Evolutionary conservation across 2,113 vertebrate species (phyloP), one percentile per base, ranked within the genome.

Genomic region (Syngnathus scovelli): DNA sequence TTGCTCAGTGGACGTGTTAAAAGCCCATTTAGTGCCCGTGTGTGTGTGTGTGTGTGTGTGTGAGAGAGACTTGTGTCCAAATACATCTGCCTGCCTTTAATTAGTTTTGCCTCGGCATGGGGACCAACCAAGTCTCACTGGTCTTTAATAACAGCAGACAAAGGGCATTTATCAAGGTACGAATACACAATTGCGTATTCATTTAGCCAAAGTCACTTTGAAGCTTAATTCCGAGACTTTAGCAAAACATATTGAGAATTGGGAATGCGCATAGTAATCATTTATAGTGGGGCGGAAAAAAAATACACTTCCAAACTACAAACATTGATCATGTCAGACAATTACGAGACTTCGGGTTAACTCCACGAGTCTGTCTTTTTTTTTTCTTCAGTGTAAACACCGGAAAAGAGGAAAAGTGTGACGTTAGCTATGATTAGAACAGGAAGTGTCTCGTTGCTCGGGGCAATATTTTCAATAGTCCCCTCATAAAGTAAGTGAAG

Each of bases 71-170:
- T 64, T 58, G 78, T 81, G 88, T 82, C 82, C 85, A 86, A 83
- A 82, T 84, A 84, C 85, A 88, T 89, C 88, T 90, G 87, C 88
- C 71, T 75, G 52, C 78, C 78, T 89, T 85, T 90, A 89, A 92
- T 91, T 87, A 89, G 86, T 89, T 89, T 88, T 85, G 81, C 79
- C 82, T 36, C 79, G 80, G 85, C 83, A 75, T 69, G 70, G 83
- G 78, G 78, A 84, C 76, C 65, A 16, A 70, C 63, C 69, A 67
- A 33, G 72, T 83, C 83, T 83, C 85, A 80, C 72, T 77, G 74
- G 78, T 87, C 80, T 89, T 90, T 88, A 88, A 89, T 89, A 89
- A 83, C 78, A 77, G 67, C 70, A 64, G 8, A 70, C 86, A 89
- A 77, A 76, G 73, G 70, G 70, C 79, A 82, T 87, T 89, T 86